Percentiles rank a stretch among this genome's conserved stretches.
Conservation (phyloP, 2,113 vertebrate species). For the Triplophysa siluroides region DNA sequence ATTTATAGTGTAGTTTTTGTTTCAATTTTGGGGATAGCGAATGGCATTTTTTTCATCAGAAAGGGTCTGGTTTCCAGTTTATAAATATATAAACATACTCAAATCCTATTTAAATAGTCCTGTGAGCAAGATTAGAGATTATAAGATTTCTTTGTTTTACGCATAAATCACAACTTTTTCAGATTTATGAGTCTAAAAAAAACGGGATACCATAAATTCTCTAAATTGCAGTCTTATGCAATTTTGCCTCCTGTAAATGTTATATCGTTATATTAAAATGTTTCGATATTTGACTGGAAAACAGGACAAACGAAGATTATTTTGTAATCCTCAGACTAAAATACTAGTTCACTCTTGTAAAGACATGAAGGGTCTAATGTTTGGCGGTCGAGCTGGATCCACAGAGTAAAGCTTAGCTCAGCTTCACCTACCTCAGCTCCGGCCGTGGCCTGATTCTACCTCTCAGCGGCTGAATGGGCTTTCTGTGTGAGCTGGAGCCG, state of each 20-base stretch:
- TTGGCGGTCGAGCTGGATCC: slow-evolving; percentile 38
- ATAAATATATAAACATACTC: not conserved
- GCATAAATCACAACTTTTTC: no score
- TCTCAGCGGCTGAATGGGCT: slow-evolving; percentile 32
- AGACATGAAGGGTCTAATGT: not conserved
- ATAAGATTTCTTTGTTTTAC: no score
- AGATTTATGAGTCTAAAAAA: no score
- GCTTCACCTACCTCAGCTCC: slow-evolving; percentile 61
- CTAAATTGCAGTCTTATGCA: no score
- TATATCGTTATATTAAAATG: no score
- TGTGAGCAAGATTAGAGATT: not conserved
- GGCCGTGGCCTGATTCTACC: slow-evolving; percentile 11
- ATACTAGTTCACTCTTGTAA: not conserved
- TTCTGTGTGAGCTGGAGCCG: not conserved
- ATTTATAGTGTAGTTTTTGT: not conserved
- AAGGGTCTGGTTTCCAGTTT: not conserved
- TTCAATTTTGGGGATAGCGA: not conserved
- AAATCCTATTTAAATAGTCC: not conserved
- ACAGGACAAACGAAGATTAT: no score
- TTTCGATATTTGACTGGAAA: no score
- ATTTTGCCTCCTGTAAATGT: no score
- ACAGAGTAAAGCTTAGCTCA: slow-evolving; percentile 42
- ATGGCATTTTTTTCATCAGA: no score
- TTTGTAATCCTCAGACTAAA: not conserved
- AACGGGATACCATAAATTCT: no score